phyloP scores from a whole-genome alignment of 2,888 invertebrate genomes.

The Drosophila buzzatii region DNA sequence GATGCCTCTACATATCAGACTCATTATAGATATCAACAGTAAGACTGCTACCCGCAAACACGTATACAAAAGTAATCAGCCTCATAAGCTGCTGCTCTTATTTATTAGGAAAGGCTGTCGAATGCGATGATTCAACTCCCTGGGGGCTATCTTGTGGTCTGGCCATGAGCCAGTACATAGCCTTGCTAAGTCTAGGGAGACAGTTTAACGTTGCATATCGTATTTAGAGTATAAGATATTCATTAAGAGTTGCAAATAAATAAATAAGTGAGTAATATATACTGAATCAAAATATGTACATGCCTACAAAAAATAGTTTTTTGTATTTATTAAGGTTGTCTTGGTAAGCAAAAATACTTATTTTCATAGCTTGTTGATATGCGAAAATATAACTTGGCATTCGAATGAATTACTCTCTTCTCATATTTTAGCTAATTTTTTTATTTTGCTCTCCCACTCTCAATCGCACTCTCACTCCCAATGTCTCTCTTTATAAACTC shows the following conservation, averaged over 20 bases:
- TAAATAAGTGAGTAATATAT: neutral
- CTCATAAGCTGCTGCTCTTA: neutral
- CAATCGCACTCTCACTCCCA: too few relatives aligned
- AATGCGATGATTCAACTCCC: neutral
- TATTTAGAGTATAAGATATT: neutral
- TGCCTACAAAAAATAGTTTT: too few relatives aligned
- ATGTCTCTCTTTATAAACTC: slow-evolving; percentile 10
- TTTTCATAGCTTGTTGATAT: too few relatives aligned
- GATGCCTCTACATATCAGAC: neutral
- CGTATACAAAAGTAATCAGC: neutral
- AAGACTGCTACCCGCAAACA: neutral
- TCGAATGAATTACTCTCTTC: too few relatives aligned
- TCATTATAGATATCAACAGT: neutral
- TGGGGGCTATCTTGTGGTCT: neutral
- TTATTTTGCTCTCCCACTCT: too few relatives aligned
- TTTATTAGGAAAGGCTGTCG: neutral
- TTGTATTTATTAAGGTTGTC: too few relatives aligned
- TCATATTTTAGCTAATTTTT: too few relatives aligned
- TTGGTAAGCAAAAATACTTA: too few relatives aligned
- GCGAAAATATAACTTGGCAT: too few relatives aligned
- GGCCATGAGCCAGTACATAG: neutral
- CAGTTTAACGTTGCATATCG: neutral
- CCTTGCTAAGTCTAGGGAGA: neutral
- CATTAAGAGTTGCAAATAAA: neutral
- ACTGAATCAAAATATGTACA: too few relatives aligned